Evolutionary conservation across 2,113 vertebrate species (phyloP).

Genomic region (Nothocercus julius): DNA sequence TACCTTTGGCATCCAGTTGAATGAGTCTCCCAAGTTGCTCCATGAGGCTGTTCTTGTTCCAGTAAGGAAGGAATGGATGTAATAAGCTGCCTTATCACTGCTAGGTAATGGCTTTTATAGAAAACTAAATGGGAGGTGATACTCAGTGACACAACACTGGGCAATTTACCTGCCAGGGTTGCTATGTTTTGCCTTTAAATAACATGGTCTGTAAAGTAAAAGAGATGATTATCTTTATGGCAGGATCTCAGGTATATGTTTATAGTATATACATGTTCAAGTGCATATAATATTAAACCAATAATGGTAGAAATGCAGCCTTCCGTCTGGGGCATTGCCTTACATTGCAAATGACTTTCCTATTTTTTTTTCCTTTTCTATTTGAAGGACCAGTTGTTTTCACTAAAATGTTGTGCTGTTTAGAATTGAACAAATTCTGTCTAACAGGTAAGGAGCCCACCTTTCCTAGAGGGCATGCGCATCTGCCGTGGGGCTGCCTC

Average conservation of each 20-base stretch:
- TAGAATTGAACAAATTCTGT: neutral
- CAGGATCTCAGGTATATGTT: neutral
- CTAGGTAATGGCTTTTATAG: conserved; percentile 74
- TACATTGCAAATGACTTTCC: neutral
- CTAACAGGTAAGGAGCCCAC: neutral
- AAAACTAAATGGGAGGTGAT: conserved; percentile 56
- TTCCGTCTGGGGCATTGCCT: neutral
- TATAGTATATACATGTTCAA: neutral
- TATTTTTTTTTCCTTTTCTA: neutral
- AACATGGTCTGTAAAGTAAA: neutral
- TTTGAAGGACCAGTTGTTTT: neutral
- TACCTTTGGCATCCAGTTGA: conserved; percentile 52
- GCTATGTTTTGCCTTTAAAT: conserved; percentile 66
- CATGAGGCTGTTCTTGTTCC: conserved; percentile 51
- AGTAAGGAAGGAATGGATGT: neutral
- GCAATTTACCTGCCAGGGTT: conserved; percentile 76
- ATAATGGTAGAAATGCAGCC: neutral
- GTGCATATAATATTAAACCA: neutral
- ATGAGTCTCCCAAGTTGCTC: conserved; percentile 56
- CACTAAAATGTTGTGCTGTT: neutral
- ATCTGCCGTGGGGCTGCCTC: neutral
- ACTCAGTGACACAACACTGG: neutral
- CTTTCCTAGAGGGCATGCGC: neutral
- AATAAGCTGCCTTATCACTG: neutral
- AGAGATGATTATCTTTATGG: conserved; percentile 38